Evolutionary conservation across 35 echinoderm and acorn worm species (phyloP), one percentile per base, ranked within the genome.

Genomic region (Amphiura filiformis): DNA sequence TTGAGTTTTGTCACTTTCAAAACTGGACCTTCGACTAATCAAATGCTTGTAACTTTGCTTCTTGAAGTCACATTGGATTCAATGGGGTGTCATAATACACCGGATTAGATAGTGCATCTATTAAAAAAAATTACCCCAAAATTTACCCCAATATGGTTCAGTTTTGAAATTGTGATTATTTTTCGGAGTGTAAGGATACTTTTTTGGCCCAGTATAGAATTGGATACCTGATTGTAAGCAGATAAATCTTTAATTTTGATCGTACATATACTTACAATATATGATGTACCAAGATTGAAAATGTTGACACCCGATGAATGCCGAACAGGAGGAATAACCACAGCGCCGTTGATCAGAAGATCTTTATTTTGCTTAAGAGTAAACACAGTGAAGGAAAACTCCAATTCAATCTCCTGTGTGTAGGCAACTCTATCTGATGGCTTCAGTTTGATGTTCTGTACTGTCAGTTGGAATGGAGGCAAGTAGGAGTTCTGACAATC

Each of bases 381-480:
- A 42, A 88, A 91, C 32, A 79, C 85, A 35, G 65, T 75, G 37
- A 92, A 80, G 28, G 80, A 84, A 1, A 87, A 38, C 26, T 56
- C 39, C 28, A 89, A 40, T 31, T 89, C 37, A 81, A 93, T 38
- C 32, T 89, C 49, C 14, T 81, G 65, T 20, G 82, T 76, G 57
- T 32, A 89, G 0, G 86, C 76, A 0, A 93, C 92, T 13, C 37
- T 79, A 14, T 86, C 83, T 13, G 86, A 89, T 0, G 92, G 92
- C 36, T 89, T 89, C 39, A 40, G 77, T 39, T 93, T 93, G 13
- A 81, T 23, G 87, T 93, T 93, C 20, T 93, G 80, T 32, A 39
- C 92, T 35, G 76, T 78, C 32, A 93, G 31, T 31, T 89, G 76
- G 56, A 86, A 93, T 23, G 38, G 20, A 32, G 82, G 32, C 1